These are phyloP conservation scores for Bos indicus DNA, from an alignment of 2,113 vertebrate genomes.

Conservation along the genomic window DNA sequence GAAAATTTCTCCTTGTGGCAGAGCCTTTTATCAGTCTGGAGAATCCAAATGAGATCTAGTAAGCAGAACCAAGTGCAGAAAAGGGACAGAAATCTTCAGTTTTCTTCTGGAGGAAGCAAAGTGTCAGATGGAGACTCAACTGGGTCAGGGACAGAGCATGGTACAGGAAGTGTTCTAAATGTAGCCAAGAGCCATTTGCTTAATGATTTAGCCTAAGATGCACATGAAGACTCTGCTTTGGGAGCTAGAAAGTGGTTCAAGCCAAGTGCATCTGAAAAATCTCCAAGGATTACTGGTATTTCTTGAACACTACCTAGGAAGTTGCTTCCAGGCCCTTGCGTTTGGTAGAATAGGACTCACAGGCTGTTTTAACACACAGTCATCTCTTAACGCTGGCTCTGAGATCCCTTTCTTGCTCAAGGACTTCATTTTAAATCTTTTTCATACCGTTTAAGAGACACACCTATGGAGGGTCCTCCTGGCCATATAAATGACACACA, in stretches of 20 bases:
- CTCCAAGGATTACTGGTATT: not conserved
- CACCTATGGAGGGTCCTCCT: not conserved
- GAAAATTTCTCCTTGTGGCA: not conserved
- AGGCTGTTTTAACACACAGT: not conserved
- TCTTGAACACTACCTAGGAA: not conserved
- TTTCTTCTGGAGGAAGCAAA: conserved; percentile 12
- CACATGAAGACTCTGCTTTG: not conserved
- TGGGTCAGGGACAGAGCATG: not conserved
- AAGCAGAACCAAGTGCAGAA: not conserved
- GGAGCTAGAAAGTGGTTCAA: not conserved
- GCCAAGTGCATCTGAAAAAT: not conserved
- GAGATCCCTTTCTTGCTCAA: not conserved
- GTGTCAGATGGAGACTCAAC: not conserved
- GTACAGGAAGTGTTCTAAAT: not conserved
- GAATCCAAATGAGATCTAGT: conserved; percentile 23
- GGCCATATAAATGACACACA: not conserved
- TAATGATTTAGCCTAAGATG: not conserved
- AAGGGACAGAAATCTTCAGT: not conserved
- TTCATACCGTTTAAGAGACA: not conserved
- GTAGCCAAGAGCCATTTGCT: not conserved
- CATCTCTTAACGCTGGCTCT: not conserved
- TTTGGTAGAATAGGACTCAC: not conserved
- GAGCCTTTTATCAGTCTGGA: not conserved
- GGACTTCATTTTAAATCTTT: conserved; percentile 24
- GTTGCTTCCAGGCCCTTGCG: not conserved